phyloP scores from a whole-genome alignment of 2,113 vertebrate species.

The Rhynchomys soricoides region DNA sequence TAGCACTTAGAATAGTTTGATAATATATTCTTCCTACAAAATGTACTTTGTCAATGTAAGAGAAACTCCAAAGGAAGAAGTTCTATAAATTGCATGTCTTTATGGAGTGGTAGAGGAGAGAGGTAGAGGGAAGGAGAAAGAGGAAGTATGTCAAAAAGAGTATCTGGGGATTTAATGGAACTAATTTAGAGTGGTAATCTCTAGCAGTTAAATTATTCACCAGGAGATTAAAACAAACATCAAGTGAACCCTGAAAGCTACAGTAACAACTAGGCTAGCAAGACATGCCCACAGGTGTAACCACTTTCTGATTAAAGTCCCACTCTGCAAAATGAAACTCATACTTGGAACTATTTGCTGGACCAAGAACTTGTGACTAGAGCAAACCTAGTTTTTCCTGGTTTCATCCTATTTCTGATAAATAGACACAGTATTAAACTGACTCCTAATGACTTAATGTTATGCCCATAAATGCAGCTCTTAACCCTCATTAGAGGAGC shows the following conservation, averaged over 20 bases:
- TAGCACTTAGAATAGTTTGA: neutral
- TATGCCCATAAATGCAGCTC: too few species aligned
- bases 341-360: neutral
- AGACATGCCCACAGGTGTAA: too few species aligned
- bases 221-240: too few species aligned
- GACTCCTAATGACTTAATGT: neutral
- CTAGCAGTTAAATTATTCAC: neutral
- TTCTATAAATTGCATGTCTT: neutral
- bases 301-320: neutral
- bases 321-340: neutral
- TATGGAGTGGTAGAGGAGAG: neutral
- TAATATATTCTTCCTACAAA: neutral
- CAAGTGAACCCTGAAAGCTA: neutral
- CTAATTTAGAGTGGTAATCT: neutral
- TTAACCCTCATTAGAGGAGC: neutral
- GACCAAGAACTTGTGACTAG: neutral
- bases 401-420: neutral
- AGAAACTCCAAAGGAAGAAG: conserved; percentile 19
- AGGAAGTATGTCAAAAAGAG: neutral
- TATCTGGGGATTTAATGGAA: neutral
- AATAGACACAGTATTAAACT: neutral
- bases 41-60: neutral
- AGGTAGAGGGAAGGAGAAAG: neutral
- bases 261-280: neutral
- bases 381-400: neutral